Conservation (phyloP, 2,888 invertebrate species). For the Rotaria macrura region DNA sequence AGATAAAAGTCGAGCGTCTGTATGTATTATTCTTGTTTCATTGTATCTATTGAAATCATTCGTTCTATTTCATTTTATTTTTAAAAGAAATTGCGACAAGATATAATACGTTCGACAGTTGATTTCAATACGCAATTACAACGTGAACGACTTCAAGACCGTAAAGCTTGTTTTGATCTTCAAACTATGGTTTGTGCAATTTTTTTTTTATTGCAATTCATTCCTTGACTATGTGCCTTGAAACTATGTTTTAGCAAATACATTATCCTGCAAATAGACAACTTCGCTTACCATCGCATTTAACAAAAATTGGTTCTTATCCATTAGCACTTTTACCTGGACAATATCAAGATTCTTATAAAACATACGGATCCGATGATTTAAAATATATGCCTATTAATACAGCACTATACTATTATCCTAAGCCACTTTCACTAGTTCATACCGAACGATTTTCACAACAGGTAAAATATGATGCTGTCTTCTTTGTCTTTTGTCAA, state of each 20-base stretch:
- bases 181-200: conserved; percentile 60
- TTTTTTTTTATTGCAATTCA: background rate
- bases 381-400: conserved; percentile 82
- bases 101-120: conserved; percentile 51
- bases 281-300: conserved; percentile 40
- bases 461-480: no score
- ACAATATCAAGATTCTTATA: conserved; percentile 81
- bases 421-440: conserved; percentile 36
- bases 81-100: conserved; percentile 34
- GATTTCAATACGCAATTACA: conserved; percentile 80
- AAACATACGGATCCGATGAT: conserved; percentile 68
- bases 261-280: conserved; percentile 58
- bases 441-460: conserved; percentile 31
- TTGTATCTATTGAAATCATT: background rate
- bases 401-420: conserved; percentile 64
- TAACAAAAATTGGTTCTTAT: conserved; percentile 59
- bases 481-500: no score
- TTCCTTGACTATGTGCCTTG: background rate
- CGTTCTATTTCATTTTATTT: no score
- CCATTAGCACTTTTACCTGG: conserved; percentile 87
- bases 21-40: background rate
- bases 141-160: conserved; percentile 61
- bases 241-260: conserved; percentile 55
- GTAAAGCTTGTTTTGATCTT: conserved; percentile 75
- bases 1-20: background rate